Conservation (phyloP, 2,888 invertebrate species). For the Volucella inflata region DNA sequence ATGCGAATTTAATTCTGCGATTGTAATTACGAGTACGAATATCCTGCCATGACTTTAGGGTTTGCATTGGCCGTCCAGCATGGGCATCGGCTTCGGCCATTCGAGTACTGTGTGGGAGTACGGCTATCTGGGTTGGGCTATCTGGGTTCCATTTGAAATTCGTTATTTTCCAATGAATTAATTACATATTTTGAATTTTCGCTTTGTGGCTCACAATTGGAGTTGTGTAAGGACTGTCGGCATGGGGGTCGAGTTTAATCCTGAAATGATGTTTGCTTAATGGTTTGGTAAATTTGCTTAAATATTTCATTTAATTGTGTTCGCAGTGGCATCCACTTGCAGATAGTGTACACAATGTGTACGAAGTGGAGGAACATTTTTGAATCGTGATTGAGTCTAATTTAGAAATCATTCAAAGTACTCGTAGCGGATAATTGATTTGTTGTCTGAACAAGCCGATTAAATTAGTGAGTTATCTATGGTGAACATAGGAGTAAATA, state of each 20-base stretch:
- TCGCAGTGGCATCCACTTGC: neutral
- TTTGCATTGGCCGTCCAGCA: conserved; percentile 6
- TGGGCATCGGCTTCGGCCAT: neutral
- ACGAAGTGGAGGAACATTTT: conserved; percentile 14
- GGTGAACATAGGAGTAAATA: too few species aligned
- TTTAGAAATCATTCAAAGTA: conserved; percentile 49
- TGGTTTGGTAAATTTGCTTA: conserved; percentile 74
- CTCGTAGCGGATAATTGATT: conserved; percentile 4
- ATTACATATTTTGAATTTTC: conserved; percentile 75
- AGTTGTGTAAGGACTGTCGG: conserved; percentile 1
- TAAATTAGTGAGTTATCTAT: conserved; percentile 3
- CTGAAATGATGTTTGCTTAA: conserved; percentile 74
- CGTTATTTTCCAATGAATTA: conserved; percentile 73
- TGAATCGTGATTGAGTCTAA: conserved; percentile 41
- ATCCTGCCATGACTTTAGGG: conserved; percentile 37
- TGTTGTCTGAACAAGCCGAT: conserved; percentile 30
- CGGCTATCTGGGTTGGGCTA: neutral
- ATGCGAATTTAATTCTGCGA: conserved; percentile 72
- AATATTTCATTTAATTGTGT: conserved; percentile 74
- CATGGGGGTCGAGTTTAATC: conserved; percentile 52
- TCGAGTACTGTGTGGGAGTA: neutral
- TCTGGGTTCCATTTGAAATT: conserved; percentile 66
- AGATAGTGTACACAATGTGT: neutral
- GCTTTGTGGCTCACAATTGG: conserved; percentile 52
- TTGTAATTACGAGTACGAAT: conserved; percentile 57